Percentiles rank a stretch among this genome's conserved stretches.
Evolutionary conservation across 2,797 vertebrate species (phyloP).

Genomic region (Lindbergichthys nudifrons): DNA sequence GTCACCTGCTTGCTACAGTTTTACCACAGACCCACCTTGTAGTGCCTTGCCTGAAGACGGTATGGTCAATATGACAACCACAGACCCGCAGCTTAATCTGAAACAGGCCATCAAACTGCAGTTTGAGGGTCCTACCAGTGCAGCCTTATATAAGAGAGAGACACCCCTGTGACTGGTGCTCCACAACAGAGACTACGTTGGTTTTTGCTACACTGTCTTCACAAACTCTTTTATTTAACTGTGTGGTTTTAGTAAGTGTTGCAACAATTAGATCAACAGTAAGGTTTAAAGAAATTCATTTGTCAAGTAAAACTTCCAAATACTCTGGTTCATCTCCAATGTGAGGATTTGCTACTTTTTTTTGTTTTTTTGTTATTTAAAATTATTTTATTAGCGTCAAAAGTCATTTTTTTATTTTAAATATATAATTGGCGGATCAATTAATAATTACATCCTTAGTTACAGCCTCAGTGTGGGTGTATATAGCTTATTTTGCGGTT

Average conservation of each 20-base stretch:
- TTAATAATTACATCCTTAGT: background rate
- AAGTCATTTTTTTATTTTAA: background rate
- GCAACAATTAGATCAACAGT: background rate
- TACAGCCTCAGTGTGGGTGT: background rate
- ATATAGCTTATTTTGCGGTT: background rate
- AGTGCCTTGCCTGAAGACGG: conserved; percentile 81
- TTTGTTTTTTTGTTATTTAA: background rate
- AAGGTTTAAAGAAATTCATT: conserved; percentile 15
- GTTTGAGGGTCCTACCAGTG: conserved; percentile 88
- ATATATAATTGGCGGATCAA: background rate
- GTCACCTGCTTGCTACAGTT: conserved; percentile 72
- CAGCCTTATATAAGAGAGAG: conserved; percentile 86
- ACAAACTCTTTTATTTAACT: background rate
- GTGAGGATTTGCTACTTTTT: background rate
- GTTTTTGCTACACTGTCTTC: background rate
- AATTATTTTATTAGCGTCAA: background rate
- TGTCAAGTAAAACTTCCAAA: conserved; percentile 19
- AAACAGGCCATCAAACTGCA: conserved; percentile 90
- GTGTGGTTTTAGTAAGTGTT: background rate
- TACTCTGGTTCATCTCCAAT: background rate
- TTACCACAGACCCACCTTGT: conserved; percentile 55
- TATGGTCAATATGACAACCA: conserved; percentile 76
- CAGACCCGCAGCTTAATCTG: conserved; percentile 86
- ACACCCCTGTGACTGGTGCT: conserved; percentile 82
- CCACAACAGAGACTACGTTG: conserved; percentile 34